A percentile compares a stretch with the other conserved stretches of the same genome.
Conservation (phyloP, 2,797 vertebrate species). For the Tinamus major region DNA sequence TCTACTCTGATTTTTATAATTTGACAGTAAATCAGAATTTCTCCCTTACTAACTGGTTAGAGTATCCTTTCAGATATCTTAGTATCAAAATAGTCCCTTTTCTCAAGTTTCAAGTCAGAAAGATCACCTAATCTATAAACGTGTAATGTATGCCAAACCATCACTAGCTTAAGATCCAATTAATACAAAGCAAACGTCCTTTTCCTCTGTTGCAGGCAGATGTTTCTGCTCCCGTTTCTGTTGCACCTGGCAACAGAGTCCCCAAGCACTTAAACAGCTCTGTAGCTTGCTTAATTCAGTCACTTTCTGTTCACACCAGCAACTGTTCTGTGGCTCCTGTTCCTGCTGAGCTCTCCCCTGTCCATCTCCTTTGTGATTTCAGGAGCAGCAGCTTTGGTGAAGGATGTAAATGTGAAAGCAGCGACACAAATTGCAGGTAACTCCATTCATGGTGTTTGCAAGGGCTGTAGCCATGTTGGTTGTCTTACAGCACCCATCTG, state of each 20-base stretch:
- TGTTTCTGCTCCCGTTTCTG: neutral
- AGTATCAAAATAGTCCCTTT: neutral
- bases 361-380: slow-evolving; percentile 19
- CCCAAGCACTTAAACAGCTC: neutral
- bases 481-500: neutral
- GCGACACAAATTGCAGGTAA: slow-evolving; percentile 53
- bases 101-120: neutral
- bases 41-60: neutral
- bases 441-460: neutral
- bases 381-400: slow-evolving; percentile 47
- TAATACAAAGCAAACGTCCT: neutral
- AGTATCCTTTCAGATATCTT: neutral
- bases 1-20: neutral
- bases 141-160: neutral
- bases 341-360: neutral
- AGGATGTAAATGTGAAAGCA: slow-evolving; percentile 17
- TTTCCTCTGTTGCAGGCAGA: neutral
- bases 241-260: neutral
- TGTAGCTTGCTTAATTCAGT: neutral
- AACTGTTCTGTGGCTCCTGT: neutral
- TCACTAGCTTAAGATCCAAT: neutral
- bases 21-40: neutral
- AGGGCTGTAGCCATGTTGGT: neutral
- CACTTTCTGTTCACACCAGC: neutral
- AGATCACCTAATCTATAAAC: neutral